Conservation (phyloP, 2,888 invertebrate species). For the Eilema sororculum region DNA sequence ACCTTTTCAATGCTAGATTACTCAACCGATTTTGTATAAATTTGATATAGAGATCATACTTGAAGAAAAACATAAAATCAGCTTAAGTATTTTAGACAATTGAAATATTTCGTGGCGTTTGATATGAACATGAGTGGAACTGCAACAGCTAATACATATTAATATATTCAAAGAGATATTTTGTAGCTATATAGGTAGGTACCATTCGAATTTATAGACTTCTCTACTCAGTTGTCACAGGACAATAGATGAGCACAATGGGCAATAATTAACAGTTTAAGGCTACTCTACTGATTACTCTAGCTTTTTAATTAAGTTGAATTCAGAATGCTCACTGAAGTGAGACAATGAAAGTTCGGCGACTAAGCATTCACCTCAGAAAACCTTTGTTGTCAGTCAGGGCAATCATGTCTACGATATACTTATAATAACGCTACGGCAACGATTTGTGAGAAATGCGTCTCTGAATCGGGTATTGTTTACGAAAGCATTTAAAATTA, state of each 20-base stretch:
- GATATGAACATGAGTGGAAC: no score
- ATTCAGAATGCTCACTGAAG: neutral
- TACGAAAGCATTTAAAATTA: neutral
- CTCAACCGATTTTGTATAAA: neutral
- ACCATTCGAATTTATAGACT: neutral
- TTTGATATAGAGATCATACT: neutral
- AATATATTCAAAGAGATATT: no score
- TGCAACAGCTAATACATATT: no score
- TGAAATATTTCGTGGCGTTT: no score
- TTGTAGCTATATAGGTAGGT: no score
- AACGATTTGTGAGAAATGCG: neutral
- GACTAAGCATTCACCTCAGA: neutral
- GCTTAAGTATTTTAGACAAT: no score
- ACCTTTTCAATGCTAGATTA: neutral
- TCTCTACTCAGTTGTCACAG: neutral
- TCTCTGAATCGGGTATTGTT: neutral
- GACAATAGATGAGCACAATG: neutral
- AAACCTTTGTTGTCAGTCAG: neutral
- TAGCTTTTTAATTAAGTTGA: neutral
- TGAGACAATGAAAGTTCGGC: neutral
- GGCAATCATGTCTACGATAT: neutral
- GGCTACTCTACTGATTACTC: neutral
- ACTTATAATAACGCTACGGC: neutral
- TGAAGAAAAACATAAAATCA: no score
- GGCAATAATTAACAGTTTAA: neutral